Percentiles rank a stretch among this genome's conserved stretches.
These are phyloP conservation scores for Ptilodon capucinus DNA, from an alignment of 2,888 invertebrate species.

Conservation along the genomic window DNA sequence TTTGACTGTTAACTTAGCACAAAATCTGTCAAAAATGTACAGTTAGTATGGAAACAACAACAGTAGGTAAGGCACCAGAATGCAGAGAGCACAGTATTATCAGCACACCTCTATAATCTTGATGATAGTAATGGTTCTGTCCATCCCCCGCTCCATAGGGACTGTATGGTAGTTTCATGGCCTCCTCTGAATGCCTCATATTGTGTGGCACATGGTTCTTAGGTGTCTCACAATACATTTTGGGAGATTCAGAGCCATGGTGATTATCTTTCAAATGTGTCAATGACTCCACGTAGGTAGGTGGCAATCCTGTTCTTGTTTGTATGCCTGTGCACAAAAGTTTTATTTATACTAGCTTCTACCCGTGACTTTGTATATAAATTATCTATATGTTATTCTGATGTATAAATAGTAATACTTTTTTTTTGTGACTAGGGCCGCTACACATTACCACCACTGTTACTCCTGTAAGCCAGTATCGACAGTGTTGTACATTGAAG, in stretches of 20 bases:
- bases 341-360: background rate
- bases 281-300: constrained; percentile 71
- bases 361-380: too few species aligned
- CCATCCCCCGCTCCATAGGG: constrained; percentile 74
- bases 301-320: constrained; percentile 57
- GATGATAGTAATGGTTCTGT: constrained; percentile 67
- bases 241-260: constrained; percentile 59
- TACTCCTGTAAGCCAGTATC: too few species aligned
- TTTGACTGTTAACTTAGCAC: too few species aligned
- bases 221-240: constrained; percentile 64
- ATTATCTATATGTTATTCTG: too few species aligned
- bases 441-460: too few species aligned
- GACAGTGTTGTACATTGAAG: too few species aligned
- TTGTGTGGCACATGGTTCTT: constrained; percentile 55
- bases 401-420: too few species aligned
- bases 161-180: constrained; percentile 55
- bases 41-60: too few species aligned
- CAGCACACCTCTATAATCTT: constrained; percentile 62
- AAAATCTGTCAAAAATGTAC: too few species aligned
- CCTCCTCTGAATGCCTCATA: constrained; percentile 54
- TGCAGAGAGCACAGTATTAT: too few species aligned
- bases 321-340: constrained; percentile 42
- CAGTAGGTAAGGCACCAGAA: too few species aligned
- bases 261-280: constrained; percentile 66
- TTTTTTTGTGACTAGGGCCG: too few species aligned